These are phyloP conservation scores for Eustalomyia histrio DNA, from an alignment of 2,888 invertebrate genomes.

Conservation along the genomic window DNA sequence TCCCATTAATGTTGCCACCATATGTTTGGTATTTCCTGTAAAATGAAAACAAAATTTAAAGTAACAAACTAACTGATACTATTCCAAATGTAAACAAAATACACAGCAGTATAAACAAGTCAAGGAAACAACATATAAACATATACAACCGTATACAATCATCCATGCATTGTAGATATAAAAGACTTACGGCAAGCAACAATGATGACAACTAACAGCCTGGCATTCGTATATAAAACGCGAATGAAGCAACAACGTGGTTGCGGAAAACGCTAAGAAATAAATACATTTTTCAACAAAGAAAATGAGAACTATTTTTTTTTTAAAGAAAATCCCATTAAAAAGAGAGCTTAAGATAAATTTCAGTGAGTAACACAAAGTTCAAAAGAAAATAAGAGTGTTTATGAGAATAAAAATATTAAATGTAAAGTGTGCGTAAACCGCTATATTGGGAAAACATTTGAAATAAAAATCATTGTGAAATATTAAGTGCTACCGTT, in stretches of 20 bases:
- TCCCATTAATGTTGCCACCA: slow-evolving; percentile 10
- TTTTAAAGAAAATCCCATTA: slow-evolving; percentile 12
- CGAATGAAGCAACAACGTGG: slow-evolving; percentile 56
- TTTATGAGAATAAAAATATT: slow-evolving; percentile 17
- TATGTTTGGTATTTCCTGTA: slow-evolving; percentile 46
- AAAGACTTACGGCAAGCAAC: slow-evolving; percentile 20
- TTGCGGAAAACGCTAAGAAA: slow-evolving; percentile 45
- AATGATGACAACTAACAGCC: slow-evolving; percentile 33
- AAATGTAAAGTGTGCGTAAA: slow-evolving; percentile 58
- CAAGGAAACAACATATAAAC: slow-evolving; percentile 8
- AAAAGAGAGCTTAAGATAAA: slow-evolving; percentile 27
- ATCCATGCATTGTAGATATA: neutral
- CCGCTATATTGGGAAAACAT: slow-evolving; percentile 50
- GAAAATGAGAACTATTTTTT: slow-evolving; percentile 3
- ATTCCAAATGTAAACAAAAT: slow-evolving; percentile 40
- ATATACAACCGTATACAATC: slow-evolving; percentile 13
- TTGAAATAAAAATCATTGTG: slow-evolving; percentile 43
- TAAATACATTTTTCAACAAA: neutral
- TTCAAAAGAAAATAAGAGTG: slow-evolving; percentile 17
- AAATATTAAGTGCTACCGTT: slow-evolving; percentile 56
- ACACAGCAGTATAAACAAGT: slow-evolving; percentile 1
- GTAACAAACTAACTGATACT: slow-evolving; percentile 29
- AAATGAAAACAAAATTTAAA: slow-evolving; percentile 19
- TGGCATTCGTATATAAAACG: slow-evolving; percentile 50
- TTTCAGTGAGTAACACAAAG: slow-evolving; percentile 14